Conservation (phyloP, 2,113 vertebrate species). For the Leptodactylus fuscus region DNA sequence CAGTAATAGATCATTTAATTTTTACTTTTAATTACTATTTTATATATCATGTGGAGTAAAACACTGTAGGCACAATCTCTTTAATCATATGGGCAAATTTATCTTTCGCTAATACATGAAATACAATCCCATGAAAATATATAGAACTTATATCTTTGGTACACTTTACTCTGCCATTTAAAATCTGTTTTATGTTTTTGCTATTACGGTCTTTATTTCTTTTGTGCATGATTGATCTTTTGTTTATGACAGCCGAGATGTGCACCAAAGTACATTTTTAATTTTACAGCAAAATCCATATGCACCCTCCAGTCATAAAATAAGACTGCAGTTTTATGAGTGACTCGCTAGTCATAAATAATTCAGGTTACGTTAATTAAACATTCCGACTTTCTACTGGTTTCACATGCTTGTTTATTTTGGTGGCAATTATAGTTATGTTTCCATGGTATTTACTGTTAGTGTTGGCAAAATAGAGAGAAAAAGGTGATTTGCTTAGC, state of each 20-base stretch:
- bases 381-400: constrained; percentile 50
- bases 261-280: constrained; percentile 58
- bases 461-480: background rate
- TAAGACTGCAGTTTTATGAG: constrained; percentile 49
- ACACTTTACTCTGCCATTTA: constrained; percentile 19
- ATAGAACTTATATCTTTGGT: constrained; percentile 34
- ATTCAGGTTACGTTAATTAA: constrained; percentile 58
- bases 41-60: background rate
- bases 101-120: background rate
- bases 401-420: constrained; percentile 40
- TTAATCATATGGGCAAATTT: constrained; percentile 6
- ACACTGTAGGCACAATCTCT: background rate
- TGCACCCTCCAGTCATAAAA: constrained; percentile 55
- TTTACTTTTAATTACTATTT: background rate
- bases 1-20: background rate
- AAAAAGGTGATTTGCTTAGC: background rate
- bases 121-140: constrained; percentile 32
- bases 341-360: constrained; percentile 56
- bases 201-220: constrained; percentile 38
- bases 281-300: constrained; percentile 61
- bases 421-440: constrained; percentile 34
- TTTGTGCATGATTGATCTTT: constrained; percentile 55
- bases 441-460: constrained; percentile 6
- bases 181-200: constrained; percentile 41
- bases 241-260: constrained; percentile 56